Evolutionary conservation across 2,888 invertebrate species (phyloP), one percentile per base, ranked within the genome.

Genomic region (Caenorhabditis afra): DNA sequence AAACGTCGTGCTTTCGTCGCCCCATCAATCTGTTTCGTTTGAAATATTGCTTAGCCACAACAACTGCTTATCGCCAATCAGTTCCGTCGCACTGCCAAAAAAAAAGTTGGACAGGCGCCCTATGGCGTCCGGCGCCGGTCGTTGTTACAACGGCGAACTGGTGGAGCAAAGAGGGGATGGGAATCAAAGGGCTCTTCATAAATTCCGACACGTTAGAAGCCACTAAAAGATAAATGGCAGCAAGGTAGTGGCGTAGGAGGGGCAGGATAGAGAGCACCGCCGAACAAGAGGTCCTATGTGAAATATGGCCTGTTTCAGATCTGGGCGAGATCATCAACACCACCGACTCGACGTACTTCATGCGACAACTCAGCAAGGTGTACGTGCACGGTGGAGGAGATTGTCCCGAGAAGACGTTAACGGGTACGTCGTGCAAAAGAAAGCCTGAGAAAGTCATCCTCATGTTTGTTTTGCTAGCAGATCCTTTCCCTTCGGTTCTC

Each of bases 321-420:
- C 76, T 86, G 44, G 86, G 86, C 41, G 86, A 86, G 52, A 85
- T 86, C 68, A 84, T 86, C 81, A 82, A 86, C 50, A 89, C 87
- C 22, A 89, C 89, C n/a, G 89, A 89, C 58, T 85, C 89, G 29
- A 84, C 87, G 49, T 83, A 86, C 71, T 89, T 89, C 76, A 87
- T 90, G 81, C 83, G 87, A 23, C 85, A 89, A 67, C 82, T 89
- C 55, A 85, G 85, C 29, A 80, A 85, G 66, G 84, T 85, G 39
- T 84, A 85, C 23, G 93, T 94, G 2, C 92, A 93, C 80, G 94
- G 94, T 0, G 94, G 94, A 0, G 94, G 94, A 0, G 94, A 94
- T 89, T 94, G 94, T 87, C 94, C 94, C 0, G 94, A 94, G 91
- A 94, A 93, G 92, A 93, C 94, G 0, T 90, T 94, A 7, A 92